Evolutionary conservation across 53 echinoderm and acorn worm genomes (phyloP), one percentile per base, ranked within the genome.

Genomic region (Patiria pectinifera): DNA sequence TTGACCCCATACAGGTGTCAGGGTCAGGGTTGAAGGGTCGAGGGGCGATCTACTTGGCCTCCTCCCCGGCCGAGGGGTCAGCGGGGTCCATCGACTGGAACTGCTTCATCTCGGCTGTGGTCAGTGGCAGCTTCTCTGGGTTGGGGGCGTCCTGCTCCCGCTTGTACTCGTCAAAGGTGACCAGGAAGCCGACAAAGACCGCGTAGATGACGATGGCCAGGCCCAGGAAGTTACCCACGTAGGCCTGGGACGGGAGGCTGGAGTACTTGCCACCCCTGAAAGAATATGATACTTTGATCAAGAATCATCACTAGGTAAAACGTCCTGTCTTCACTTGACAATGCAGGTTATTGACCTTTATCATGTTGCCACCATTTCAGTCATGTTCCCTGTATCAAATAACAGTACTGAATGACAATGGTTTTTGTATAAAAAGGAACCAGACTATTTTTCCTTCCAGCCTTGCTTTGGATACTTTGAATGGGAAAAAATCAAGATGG

Each of bases 171-270:
- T 96, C 93, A 47, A 92, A 85, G 24, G 95, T 96, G 19, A 95
- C 96, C 43, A 96, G 89, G 93, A 95, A 98, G 35, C 95, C 99
- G 21, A 98, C 96, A 16, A 96, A 78, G 61, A 95, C 92, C 23
- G 92, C 96, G 75, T 96, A 98, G 49, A 86, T 53, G 45, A 96
- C 14, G 49, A 98, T 94, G 91, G 95, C 94, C 89, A 95, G 78
- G 59, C 95, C 95, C 13, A 96, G 76, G 76, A 95, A 95, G 91
- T 98, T 98, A 69, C 95, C 98, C 22, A 98, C 95, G 21, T 91
- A 91, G 62, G 98, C 98, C 43, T 92, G 89, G 77, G 91, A 15
- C 1, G 97, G 97, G 2, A 94, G 94, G 3, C 76, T 59, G 35
- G 80, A 22, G 91, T 97, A 97, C 12, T 47, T 79, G 45, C 80